phyloP scores from a whole-genome alignment of 1,140 invertebrate genomes.

The Dermatophagoides farinae region DNA sequence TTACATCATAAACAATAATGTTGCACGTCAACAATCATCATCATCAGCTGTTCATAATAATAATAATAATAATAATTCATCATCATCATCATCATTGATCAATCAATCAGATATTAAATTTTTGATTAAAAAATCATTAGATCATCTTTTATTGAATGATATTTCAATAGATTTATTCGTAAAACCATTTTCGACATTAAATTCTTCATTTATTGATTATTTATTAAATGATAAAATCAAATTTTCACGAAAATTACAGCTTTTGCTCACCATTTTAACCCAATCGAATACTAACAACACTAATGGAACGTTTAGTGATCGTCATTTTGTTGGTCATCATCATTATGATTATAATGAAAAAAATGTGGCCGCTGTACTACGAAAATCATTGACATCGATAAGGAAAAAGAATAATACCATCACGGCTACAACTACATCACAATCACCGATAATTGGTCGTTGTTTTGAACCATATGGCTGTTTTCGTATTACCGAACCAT shows the following conservation, averaged over 20 bases:
- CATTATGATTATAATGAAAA: background rate
- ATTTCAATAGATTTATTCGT: background rate
- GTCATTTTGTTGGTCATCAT: background rate
- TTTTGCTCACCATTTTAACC: background rate
- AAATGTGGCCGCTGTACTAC: background rate
- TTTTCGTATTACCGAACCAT: conserved; percentile 55
- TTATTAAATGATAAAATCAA: background rate
- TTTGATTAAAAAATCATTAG: no score
- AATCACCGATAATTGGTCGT: conserved; percentile 8
- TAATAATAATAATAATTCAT: background rate
- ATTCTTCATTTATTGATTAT: background rate
- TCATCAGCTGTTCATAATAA: background rate
- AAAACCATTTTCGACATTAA: background rate
- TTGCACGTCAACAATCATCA: background rate
- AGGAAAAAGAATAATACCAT: background rate
- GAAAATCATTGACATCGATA: background rate
- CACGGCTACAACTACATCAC: no score
- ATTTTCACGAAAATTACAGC: background rate
- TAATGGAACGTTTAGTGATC: background rate
- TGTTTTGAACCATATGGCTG: conserved; percentile 63
- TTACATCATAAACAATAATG: background rate
- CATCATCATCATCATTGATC: no score
- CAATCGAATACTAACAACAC: background rate
- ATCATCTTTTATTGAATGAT: background rate
- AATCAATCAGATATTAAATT: background rate